phyloP scores from a whole-genome alignment of 2,113 vertebrate species.

The Emydura subglobosa region DNA sequence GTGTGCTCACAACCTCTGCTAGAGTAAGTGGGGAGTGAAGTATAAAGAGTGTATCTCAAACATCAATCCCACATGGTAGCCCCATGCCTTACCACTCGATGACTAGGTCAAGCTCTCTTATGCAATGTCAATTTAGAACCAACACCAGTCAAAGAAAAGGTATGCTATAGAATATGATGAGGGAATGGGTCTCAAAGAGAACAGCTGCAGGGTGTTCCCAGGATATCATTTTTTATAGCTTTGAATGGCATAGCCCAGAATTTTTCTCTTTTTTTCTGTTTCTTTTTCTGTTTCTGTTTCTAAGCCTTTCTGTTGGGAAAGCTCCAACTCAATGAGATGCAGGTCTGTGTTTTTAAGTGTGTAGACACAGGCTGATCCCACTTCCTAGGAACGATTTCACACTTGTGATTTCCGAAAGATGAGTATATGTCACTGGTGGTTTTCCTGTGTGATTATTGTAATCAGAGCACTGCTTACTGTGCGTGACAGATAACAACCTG shows the following conservation, averaged over 20 bases:
- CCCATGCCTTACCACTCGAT: conserved; percentile 46
- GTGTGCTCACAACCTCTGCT: conserved; percentile 6
- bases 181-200: conserved; percentile 50
- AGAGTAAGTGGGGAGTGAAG: conserved; percentile 41
- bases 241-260: conserved; percentile 23
- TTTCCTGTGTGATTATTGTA: conserved; percentile 39
- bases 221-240: conserved; percentile 14
- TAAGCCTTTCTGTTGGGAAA: background rate
- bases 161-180: conserved; percentile 41
- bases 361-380: background rate
- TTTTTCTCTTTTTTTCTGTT: background rate
- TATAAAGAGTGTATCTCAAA: conserved; percentile 30
- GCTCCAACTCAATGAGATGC: conserved; percentile 11
- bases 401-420: conserved; percentile 6
- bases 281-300: background rate
- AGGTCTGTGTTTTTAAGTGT: conserved; percentile 4
- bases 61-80: conserved; percentile 32
- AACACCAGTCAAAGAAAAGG: conserved; percentile 39
- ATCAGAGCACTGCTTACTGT: background rate
- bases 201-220: conserved; percentile 28
- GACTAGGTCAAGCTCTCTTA: conserved; percentile 59
- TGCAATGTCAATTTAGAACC: conserved; percentile 9
- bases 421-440: background rate
- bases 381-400: background rate
- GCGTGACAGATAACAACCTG: conserved; percentile 12